Base-by-base conservation (phyloP, 2,888 invertebrate genomes). In the Clepsis dumicolana region DNA sequence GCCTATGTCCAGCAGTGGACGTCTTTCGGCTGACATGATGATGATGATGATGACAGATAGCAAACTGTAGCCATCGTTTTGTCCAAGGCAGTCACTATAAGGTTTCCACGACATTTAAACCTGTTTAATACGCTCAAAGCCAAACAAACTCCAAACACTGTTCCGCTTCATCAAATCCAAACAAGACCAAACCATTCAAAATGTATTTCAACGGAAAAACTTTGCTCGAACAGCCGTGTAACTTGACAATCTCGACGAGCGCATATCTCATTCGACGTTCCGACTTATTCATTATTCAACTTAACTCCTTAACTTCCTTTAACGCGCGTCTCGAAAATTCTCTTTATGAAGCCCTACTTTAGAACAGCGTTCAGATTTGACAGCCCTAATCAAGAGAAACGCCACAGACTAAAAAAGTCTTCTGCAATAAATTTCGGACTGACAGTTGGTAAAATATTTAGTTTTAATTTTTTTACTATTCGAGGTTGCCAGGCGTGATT, bases 241-340 rank as follows among this genome's bases (percentile, higher is more conserved):
- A 16, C 59, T 59, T 27, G n/a, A 41, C 56, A 59, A 57, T 53
- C 52, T 52, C 52, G 64, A 68, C 52, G 56, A 63, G 38, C 64
- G 57, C 59, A 68, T 68, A 68, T 59, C 68, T 67, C 62, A 63
- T 67, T 62, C 59, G 68, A 63, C 64, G 44, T 68, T 63, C 67
- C 18, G 38, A 64, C 50, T 57, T 64, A 64, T 68, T 68, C 64
- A 68, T 68, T 64, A 68, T 64, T 64, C 44, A 68, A 53, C 10
- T 68, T 64, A 64, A 68, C 44, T 68, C 64, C 62, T 50, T 29
- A 67, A 63, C 56, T 67, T 67, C 57, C 50, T 63, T 62, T 57
- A 56, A 57, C 67, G 56, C 67, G 48, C 38, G 62, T 62, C 62
- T 50, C 56, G 38, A 48, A 63, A 63, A 63, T 67, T 63, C 63